phyloP scores from a whole-genome alignment of 2,797 vertebrate species.

The Nannoperca australis region DNA sequence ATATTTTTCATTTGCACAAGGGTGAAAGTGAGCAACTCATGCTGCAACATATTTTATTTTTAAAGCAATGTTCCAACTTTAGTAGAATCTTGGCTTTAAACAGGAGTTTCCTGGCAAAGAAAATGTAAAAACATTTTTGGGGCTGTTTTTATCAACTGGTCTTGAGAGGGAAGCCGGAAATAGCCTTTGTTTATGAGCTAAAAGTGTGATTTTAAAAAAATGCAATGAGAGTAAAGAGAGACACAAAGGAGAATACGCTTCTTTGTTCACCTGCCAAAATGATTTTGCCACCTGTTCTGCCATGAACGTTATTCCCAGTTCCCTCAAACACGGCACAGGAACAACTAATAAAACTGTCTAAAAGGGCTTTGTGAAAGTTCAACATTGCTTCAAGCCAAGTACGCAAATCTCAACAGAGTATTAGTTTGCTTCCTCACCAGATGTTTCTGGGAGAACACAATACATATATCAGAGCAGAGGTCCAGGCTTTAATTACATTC shows the following conservation, averaged over 20 bases:
- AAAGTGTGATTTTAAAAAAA: slow-evolving; percentile 11
- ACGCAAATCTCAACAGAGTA: slow-evolving; percentile 1
- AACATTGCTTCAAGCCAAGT: slow-evolving; percentile 7
- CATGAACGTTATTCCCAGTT: slow-evolving; percentile 21
- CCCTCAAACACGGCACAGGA: slow-evolving; percentile 15
- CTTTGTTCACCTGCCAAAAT: slow-evolving; percentile 46
- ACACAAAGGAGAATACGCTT: slow-evolving; percentile 24
- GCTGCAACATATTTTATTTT: slow-evolving; percentile 20
- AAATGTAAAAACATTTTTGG: not conserved
- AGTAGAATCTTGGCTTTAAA: not conserved
- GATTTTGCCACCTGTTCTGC: slow-evolving; percentile 51
- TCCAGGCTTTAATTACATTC: slow-evolving; percentile 1
- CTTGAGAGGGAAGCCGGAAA: not conserved
- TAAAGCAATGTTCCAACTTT: slow-evolving; percentile 12
- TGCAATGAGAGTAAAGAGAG: slow-evolving; percentile 1
- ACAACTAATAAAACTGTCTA: slow-evolving; percentile 16
- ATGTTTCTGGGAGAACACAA: slow-evolving; percentile 8
- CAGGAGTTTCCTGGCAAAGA: slow-evolving; percentile 7
- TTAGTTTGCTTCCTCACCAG: not conserved
- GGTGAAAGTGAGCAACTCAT: slow-evolving; percentile 13
- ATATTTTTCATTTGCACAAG: not conserved
- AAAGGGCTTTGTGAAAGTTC: slow-evolving; percentile 28
- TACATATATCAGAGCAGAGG: not conserved
- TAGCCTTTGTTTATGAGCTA: slow-evolving; percentile 31
- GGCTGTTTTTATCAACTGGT: slow-evolving; percentile 9